These are phyloP conservation scores for Palythoa grandiflora DNA, from an alignment of 92 coral and sea anemone species.

Conservation along the genomic window DNA sequence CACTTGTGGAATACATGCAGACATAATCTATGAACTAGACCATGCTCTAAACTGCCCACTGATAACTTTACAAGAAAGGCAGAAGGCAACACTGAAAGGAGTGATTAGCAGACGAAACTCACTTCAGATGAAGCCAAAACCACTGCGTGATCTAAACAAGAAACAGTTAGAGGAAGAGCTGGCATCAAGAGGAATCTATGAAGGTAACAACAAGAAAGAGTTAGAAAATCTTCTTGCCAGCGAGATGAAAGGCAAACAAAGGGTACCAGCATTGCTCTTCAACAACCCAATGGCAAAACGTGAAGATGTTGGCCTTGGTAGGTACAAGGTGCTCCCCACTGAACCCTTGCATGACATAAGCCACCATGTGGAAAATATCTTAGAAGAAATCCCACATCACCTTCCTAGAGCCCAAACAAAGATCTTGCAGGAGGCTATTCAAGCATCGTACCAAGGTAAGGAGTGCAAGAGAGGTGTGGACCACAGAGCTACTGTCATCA, in stretches of 20 bases:
- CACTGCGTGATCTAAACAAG: conserved; percentile 17
- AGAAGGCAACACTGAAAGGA: background rate
- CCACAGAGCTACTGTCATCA: too few relatives aligned
- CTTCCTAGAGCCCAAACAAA: background rate
- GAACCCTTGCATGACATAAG: too few relatives aligned
- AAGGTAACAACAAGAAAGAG: background rate
- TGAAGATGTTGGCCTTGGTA: too few relatives aligned
- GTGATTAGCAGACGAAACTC: background rate
- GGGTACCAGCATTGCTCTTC: too few relatives aligned
- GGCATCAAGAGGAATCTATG: conserved; percentile 38
- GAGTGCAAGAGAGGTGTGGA: background rate
- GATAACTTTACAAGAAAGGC: background rate
- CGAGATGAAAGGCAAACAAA: too few relatives aligned
- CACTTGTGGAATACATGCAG: background rate
- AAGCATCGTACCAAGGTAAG: background rate
- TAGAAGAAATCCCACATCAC: too few relatives aligned
- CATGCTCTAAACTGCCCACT: background rate
- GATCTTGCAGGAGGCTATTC: background rate
- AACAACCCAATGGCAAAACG: too few relatives aligned
- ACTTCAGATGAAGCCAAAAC: conserved; percentile 28
- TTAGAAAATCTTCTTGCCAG: too few relatives aligned
- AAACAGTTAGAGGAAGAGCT: conserved; percentile 39
- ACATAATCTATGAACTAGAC: background rate
- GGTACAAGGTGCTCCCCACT: too few relatives aligned
- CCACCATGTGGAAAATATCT: too few relatives aligned